Conservation (phyloP, 1,140 invertebrate species). For the Gerris buenoi region DNA sequence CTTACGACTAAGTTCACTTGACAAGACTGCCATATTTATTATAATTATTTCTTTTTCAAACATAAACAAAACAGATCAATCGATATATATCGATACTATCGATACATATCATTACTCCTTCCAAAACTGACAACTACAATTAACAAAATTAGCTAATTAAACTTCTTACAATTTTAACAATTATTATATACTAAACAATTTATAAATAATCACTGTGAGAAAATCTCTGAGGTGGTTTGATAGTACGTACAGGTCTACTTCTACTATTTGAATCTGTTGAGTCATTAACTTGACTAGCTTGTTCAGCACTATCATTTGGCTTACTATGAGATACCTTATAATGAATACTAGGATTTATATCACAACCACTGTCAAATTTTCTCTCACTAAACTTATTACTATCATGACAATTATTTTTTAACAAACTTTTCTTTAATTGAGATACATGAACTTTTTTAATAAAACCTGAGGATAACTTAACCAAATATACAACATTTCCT, state of each 20-base stretch:
- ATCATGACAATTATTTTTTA: background rate
- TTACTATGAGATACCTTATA: background rate
- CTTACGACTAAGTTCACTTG: too few relatives aligned
- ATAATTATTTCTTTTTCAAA: too few relatives aligned
- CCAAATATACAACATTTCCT: background rate
- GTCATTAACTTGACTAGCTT: background rate
- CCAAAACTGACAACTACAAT: too few relatives aligned
- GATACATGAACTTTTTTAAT: background rate
- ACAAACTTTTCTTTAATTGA: background rate
- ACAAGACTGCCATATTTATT: too few relatives aligned
- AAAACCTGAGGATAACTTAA: background rate
- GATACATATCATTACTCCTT: too few relatives aligned
- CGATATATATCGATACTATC: too few relatives aligned
- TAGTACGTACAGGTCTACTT: background rate
- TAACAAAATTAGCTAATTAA: too few relatives aligned
- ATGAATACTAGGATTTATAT: background rate
- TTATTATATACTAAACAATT: too few relatives aligned
- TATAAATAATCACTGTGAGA: background rate
- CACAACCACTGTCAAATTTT: background rate
- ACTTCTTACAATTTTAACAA: too few relatives aligned
- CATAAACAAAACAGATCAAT: too few relatives aligned
- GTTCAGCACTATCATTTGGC: background rate
- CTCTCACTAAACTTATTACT: background rate
- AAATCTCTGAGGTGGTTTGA: background rate
- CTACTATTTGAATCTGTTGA: too few relatives aligned